These are phyloP conservation scores for Phyto melanocephala DNA, from an alignment of 2,888 invertebrate species.

Conservation along the genomic window DNA sequence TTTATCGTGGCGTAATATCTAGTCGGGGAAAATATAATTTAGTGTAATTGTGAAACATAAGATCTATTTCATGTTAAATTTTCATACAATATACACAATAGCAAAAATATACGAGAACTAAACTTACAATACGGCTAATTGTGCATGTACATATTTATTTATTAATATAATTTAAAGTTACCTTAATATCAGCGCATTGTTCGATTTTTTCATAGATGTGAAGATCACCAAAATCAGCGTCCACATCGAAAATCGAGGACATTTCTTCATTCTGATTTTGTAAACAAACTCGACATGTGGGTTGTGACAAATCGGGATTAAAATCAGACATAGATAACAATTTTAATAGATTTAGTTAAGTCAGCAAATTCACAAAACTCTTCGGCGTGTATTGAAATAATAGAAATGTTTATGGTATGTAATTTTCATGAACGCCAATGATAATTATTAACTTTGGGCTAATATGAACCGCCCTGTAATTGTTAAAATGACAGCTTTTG, in stretches of 20 bases:
- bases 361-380: neutral
- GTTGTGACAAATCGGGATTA: constrained; percentile 24
- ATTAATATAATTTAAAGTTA: constrained; percentile 48
- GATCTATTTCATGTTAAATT: no score
- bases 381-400: neutral
- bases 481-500: neutral
- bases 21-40: no score
- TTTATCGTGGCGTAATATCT: constrained; percentile 71
- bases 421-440: neutral
- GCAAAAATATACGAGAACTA: no score
- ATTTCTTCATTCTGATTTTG: constrained; percentile 69
- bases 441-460: neutral
- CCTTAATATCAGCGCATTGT: constrained; percentile 73
- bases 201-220: constrained; percentile 70
- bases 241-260: constrained; percentile 71
- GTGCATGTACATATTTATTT: no score
- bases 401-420: neutral
- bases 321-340: constrained; percentile 1
- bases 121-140: no score
- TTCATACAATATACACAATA: no score
- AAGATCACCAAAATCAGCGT: neutral
- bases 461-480: neutral
- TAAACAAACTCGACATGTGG: constrained; percentile 72
- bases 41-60: no score
- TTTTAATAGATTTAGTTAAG: neutral